phyloP scores from a whole-genome alignment of 1,140 invertebrate species.

The Pollicipes pollicipes region DNA sequence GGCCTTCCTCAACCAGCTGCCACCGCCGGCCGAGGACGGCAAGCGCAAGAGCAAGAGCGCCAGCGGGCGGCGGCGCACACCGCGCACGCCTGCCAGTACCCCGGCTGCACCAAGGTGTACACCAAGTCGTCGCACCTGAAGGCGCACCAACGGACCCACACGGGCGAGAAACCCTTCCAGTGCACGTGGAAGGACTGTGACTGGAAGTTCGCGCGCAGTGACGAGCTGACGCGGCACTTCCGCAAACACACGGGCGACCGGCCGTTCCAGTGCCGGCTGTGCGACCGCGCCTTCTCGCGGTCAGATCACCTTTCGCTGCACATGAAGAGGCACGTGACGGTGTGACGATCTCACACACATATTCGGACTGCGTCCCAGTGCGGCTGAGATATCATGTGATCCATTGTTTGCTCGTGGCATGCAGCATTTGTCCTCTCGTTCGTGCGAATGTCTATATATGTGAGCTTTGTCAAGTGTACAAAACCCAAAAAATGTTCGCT shows the following conservation, averaged over 20 bases:
- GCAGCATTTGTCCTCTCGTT: background rate
- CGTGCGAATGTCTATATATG: background rate
- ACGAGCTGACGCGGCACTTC: constrained; percentile 43
- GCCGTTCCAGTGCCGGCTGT: constrained; percentile 37
- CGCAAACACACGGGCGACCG: constrained; percentile 39
- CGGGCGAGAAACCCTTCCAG: constrained; percentile 53
- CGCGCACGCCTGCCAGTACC: constrained; percentile 41
- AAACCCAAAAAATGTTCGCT: background rate
- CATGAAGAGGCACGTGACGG: constrained; percentile 38
- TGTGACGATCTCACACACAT: constrained; percentile 14
- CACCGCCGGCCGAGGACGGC: constrained; percentile 12
- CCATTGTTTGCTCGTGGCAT: background rate
- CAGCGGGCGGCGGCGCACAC: constrained; percentile 23
- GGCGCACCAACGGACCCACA: constrained; percentile 43
- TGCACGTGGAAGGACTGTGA: constrained; percentile 54
- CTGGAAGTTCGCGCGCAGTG: constrained; percentile 49
- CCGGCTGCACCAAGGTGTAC: constrained; percentile 49
- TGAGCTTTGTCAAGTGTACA: constrained; percentile 1
- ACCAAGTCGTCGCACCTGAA: constrained; percentile 53
- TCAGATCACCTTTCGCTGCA: constrained; percentile 45
- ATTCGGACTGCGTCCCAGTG: no score
- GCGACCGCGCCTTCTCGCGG: constrained; percentile 40
- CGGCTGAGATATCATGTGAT: background rate
- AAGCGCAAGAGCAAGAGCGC: constrained; percentile 15
- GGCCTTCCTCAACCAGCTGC: constrained; percentile 10